Percentiles rank a stretch among this genome's conserved stretches.
These are phyloP conservation scores for Palythoa grandis DNA, from an alignment of 92 coral and sea anemone genomes.

Conservation along the genomic window DNA sequence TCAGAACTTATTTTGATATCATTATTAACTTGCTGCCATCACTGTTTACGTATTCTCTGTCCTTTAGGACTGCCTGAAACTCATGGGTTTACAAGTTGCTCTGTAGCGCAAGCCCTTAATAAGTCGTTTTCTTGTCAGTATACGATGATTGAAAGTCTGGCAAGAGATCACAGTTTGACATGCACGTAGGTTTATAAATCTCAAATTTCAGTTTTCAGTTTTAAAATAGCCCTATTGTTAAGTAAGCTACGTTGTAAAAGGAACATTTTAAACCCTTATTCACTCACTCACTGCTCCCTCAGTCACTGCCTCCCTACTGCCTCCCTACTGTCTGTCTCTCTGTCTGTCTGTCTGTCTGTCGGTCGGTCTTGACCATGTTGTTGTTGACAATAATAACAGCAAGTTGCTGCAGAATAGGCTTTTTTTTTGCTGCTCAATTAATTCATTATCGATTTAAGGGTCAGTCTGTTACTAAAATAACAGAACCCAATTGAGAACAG, in stretches of 20 bases:
- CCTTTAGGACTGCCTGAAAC: neutral
- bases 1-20: too few relatives aligned
- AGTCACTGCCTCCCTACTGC: neutral
- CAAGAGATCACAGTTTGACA: neutral
- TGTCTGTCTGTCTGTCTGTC: neutral
- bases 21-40: too few relatives aligned
- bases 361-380: too few relatives aligned
- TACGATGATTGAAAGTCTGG: neutral
- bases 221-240: too few relatives aligned
- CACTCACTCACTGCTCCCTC: neutral
- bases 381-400: too few relatives aligned
- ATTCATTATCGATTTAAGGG: too few relatives aligned
- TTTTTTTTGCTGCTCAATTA: too few relatives aligned
- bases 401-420: too few relatives aligned
- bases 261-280: neutral
- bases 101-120: neutral
- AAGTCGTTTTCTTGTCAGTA: neutral
- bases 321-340: neutral
- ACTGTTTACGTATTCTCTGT: too few relatives aligned
- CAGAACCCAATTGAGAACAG: too few relatives aligned
- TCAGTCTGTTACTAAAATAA: too few relatives aligned
- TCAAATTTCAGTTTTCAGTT: neutral
- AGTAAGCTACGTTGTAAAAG: neutral
- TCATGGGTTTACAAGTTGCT: neutral
- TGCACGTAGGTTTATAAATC: neutral